A percentile compares a stretch with the other conserved stretches of the same genome.
phyloP scores from a whole-genome alignment of 2,888 invertebrate species.

The Cremastinae sp. region DNA sequence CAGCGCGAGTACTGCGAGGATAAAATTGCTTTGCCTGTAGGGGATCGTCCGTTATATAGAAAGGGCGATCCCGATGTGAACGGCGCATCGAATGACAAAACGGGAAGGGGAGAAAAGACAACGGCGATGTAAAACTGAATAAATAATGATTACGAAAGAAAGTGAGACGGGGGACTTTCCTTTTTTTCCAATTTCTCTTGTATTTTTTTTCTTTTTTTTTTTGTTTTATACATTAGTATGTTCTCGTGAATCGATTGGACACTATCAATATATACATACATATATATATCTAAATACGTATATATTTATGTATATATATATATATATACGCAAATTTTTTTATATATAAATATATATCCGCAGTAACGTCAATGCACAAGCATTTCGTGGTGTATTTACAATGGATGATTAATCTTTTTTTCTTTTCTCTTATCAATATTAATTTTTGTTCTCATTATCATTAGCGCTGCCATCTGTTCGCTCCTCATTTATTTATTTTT shows the following conservation, averaged over 20 bases:
- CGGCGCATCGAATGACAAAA: slow-evolving; percentile 34
- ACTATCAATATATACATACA: slow-evolving; percentile 70
- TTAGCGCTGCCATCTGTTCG: slow-evolving; percentile 34
- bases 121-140: slow-evolving; percentile 56
- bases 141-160: slow-evolving; percentile 53
- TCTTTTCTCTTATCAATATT: slow-evolving; percentile 36
- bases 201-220: slow-evolving; percentile 29
- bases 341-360: slow-evolving; percentile 70
- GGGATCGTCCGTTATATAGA: slow-evolving; percentile 52
- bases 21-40: slow-evolving; percentile 52
- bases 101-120: slow-evolving; percentile 36
- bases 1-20: slow-evolving; percentile 37
- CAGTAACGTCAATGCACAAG: slow-evolving; percentile 71
- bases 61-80: slow-evolving; percentile 48
- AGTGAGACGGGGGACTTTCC: background rate
- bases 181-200: slow-evolving; percentile 20
- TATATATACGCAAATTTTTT: slow-evolving; percentile 68
- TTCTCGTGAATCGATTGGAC: slow-evolving; percentile 72
- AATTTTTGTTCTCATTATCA: slow-evolving; percentile 34
- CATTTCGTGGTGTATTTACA: slow-evolving; percentile 73
- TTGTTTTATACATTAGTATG: slow-evolving; percentile 64
- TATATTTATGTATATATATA: slow-evolving; percentile 71
- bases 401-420: slow-evolving; percentile 57
- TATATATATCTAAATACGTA: slow-evolving; percentile 68
- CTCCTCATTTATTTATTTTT: slow-evolving; percentile 16